phyloP scores from a whole-genome alignment of 2,888 invertebrate species.

The Mesorhabditis spiculigera region DNA sequence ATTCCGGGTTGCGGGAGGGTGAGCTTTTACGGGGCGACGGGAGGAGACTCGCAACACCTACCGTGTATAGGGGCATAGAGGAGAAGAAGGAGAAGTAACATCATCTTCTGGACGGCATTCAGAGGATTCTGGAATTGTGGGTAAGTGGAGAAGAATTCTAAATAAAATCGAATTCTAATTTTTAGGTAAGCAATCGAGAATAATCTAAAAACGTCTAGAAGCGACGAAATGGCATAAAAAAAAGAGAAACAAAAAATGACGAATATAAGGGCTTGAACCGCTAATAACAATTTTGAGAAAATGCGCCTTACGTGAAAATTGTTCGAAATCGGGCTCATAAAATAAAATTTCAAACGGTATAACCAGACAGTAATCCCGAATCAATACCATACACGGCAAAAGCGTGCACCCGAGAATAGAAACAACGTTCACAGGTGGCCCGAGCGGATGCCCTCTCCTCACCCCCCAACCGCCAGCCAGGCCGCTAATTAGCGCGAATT shows the following conservation, averaged over 20 bases:
- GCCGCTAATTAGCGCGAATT: slow-evolving; percentile 2
- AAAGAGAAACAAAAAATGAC: background rate
- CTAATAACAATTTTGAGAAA: background rate
- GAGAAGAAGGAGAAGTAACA: background rate
- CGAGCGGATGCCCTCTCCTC: background rate
- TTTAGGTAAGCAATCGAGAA: too few species aligned
- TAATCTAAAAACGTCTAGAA: too few species aligned
- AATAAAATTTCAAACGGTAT: too few species aligned
- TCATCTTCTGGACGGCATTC: background rate
- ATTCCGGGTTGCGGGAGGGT: too few species aligned
- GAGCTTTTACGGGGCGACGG: background rate
- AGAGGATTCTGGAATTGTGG: too few species aligned
- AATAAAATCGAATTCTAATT: too few species aligned
- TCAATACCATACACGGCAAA: too few species aligned
- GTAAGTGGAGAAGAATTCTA: too few species aligned
- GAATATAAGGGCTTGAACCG: background rate
- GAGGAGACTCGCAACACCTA: background rate
- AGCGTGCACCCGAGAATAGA: background rate
- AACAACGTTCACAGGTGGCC: background rate
- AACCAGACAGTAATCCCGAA: too few species aligned
- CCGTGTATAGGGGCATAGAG: background rate
- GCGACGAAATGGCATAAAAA: background rate
- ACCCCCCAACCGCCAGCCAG: background rate
- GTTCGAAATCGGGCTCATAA: too few species aligned
- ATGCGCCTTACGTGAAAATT: background rate